Conservation (phyloP, 2,797 vertebrate species). For the Hafferia zeledoni region DNA sequence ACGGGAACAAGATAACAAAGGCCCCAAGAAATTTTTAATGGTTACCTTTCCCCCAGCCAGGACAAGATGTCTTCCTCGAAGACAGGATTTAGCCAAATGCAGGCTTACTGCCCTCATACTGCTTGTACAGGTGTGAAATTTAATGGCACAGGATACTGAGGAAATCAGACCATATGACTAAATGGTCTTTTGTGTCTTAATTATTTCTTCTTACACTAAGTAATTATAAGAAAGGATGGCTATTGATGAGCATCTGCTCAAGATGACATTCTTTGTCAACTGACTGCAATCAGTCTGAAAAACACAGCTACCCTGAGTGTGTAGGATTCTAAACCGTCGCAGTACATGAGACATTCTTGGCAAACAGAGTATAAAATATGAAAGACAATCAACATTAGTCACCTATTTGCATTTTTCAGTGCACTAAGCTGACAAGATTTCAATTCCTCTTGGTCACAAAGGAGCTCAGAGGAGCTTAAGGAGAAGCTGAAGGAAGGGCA, state of each 20-base stretch:
- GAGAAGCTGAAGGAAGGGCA: background rate
- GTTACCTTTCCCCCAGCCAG: background rate
- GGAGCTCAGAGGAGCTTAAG: constrained; percentile 10
- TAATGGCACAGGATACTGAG: background rate
- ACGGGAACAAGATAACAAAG: background rate
- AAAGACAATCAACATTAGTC: constrained; percentile 21
- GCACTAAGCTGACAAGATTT: constrained; percentile 9
- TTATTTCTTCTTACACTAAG: background rate
- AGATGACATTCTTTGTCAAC: background rate
- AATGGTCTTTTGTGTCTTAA: background rate
- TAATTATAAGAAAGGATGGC: background rate
- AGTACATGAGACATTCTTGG: background rate
- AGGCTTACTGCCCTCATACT: background rate
- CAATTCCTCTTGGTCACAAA: constrained; percentile 8
- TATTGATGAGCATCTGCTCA: constrained; percentile 18
- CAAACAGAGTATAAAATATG: background rate
- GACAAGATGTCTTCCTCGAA: background rate
- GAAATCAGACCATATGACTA: background rate
- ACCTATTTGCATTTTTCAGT: constrained; percentile 2
- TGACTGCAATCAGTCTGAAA: background rate
- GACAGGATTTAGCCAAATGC: background rate
- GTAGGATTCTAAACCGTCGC: background rate
- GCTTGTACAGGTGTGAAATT: background rate
- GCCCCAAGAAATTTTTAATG: background rate
- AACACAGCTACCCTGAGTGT: background rate